Evolutionary conservation across 2,113 vertebrate genomes (phyloP), one percentile per base, ranked within the genome.

Genomic region (Tachycineta bicolor): DNA sequence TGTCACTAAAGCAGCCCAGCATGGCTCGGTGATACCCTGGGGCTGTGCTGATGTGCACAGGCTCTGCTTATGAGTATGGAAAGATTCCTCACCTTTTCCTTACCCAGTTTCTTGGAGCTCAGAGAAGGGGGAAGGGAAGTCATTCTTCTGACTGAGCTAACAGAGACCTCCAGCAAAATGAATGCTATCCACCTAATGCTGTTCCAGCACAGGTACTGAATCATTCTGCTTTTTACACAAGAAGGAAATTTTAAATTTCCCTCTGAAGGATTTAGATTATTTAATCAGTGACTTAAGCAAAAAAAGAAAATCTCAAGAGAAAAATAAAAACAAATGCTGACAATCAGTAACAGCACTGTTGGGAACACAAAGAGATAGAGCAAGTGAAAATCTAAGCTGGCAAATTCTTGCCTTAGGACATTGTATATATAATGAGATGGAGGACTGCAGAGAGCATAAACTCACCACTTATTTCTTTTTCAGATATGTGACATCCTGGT

Each of bases 381-480:
- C 83, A 81, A 95, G 86, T 89, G 88, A 87, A 96, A 96, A 96
- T 96, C 67, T 89, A 47, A 94, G 93, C 94, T 94, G 94, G 93
- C 93, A 95, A 96, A 94, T 75, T 86, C 83, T 87, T 94, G 89
- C 94, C 92, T 95, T 91, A 95, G 93, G 96, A 94, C 88, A 89
- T 78, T 91, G 85, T 94, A 91, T 95, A n/a, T 87, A 78, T 95
- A 97, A 96, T 97, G 94, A 97, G 90, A 89, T 83, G 0, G 3
- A 96, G 88, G 85, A 87, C 85, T 67, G 74, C 74, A 95, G 90
- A 79, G 85, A 92, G 80, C 83, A 87, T 89, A 93, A 94, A 90
- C 86, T 94, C 58, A 43, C 78, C 43, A 11, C 74, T 88, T 94
- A 65, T 49, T 91, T 73, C 47, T 79, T 76, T 56, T 52, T 94